These are phyloP conservation scores for Phalacrocorax carbo DNA, from an alignment of 2,113 vertebrate genomes.

Conservation along the genomic window DNA sequence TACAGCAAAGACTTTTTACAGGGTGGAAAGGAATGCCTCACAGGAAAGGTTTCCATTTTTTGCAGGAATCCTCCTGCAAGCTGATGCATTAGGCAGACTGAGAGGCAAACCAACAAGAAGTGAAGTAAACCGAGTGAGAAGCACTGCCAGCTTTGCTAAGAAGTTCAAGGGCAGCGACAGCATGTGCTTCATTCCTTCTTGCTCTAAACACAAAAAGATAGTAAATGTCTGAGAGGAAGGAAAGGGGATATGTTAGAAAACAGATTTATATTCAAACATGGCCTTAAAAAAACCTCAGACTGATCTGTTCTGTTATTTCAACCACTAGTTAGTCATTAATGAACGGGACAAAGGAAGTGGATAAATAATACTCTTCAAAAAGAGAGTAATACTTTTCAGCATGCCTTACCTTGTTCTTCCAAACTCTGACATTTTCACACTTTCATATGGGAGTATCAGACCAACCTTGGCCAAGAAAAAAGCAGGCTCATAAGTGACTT, in stretches of 20 bases:
- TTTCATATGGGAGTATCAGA: background rate
- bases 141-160: background rate
- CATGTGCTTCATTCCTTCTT: background rate
- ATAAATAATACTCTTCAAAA: background rate
- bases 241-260: conserved; percentile 53
- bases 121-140: background rate
- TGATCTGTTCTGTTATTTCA: conserved; percentile 32
- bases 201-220: conserved; percentile 44
- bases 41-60: conserved; percentile 50
- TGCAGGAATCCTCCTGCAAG: conserved; percentile 2
- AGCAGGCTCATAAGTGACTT: background rate
- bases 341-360: conserved; percentile 1
- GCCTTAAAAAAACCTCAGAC: background rate
- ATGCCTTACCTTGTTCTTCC: background rate
- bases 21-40: conserved; percentile 23
- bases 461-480: background rate
- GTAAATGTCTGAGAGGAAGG: conserved; percentile 18
- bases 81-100: conserved; percentile 18
- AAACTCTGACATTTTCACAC: background rate
- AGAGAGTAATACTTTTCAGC: background rate
- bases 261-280: conserved; percentile 17
- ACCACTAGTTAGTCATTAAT: conserved; percentile 22
- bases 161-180: conserved; percentile 49
- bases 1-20: conserved; percentile 33
- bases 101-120: conserved; percentile 20